Conservation (phyloP, 2,797 vertebrate genomes). For the Aselliscus stoliczkanus region DNA sequence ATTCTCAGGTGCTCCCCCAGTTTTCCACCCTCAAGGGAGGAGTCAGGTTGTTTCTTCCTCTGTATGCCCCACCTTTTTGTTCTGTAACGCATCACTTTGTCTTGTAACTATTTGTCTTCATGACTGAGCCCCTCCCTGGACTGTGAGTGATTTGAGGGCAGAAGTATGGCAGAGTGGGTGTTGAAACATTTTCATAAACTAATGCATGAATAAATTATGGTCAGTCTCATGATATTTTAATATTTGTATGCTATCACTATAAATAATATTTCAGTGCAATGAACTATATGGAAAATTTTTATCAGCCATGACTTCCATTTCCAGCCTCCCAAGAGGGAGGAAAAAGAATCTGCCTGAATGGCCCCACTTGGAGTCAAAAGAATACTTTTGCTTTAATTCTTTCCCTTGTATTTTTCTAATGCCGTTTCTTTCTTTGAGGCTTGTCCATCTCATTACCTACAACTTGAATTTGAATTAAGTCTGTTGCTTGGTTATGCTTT, state of each 20-base stretch:
- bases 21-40: background rate
- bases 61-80: background rate
- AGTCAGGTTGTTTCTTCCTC: background rate
- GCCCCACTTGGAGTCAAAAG: background rate
- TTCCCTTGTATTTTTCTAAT: background rate
- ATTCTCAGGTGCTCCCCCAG: background rate
- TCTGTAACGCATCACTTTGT: background rate
- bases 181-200: constrained; percentile 36
- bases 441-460: background rate
- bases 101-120: background rate
- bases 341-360: background rate
- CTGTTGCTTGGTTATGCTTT: background rate
- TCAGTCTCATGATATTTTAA: background rate
- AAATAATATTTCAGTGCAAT: background rate
- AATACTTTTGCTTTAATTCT: background rate
- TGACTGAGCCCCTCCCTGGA: background rate
- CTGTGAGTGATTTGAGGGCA: background rate
- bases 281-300: background rate
- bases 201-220: constrained; percentile 40
- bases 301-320: background rate
- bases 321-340: background rate
- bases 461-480: background rate
- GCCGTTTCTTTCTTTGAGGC: background rate
- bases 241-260: background rate
- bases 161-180: background rate